Percentiles rank a stretch among this genome's conserved stretches.
phyloP scores from a whole-genome alignment of 2,888 invertebrate genomes.

The Aethes cnicana region DNA sequence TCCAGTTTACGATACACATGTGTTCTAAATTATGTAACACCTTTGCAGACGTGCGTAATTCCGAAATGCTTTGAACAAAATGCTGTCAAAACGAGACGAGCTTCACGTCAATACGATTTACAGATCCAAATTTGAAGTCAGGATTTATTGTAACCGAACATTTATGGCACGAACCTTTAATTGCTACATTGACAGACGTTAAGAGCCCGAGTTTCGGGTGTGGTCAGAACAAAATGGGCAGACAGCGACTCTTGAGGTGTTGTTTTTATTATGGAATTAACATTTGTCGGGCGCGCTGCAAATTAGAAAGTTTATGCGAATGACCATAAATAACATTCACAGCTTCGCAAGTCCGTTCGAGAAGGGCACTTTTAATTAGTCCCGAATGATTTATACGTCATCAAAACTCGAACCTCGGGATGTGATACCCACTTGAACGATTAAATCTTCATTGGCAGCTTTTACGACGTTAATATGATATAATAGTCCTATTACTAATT shows the following conservation, averaged over 20 bases:
- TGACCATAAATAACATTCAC: constrained; percentile 75
- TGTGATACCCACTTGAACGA: constrained; percentile 40
- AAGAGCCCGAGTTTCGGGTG: constrained; percentile 67
- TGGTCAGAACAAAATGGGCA: constrained; percentile 69
- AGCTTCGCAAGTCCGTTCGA: constrained; percentile 59
- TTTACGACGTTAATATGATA: constrained; percentile 23
- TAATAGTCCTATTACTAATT: constrained; percentile 23
- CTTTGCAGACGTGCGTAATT: too few species aligned
- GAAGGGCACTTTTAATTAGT: constrained; percentile 75
- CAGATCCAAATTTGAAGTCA: constrained; percentile 36
- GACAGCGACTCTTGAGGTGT: constrained; percentile 68
- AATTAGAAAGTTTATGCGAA: constrained; percentile 79
- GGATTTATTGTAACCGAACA: constrained; percentile 59
- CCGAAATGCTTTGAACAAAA: too few species aligned
- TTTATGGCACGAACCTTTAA: constrained; percentile 78
- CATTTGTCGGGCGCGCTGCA: constrained; percentile 61
- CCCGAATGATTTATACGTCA: constrained; percentile 70
- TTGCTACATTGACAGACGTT: constrained; percentile 79
- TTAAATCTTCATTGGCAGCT: constrained; percentile 29
- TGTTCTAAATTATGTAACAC: too few species aligned
- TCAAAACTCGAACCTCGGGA: constrained; percentile 56
- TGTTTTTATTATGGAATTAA: constrained; percentile 73
- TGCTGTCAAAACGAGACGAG: constrained; percentile 2
- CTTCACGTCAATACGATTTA: constrained; percentile 3
- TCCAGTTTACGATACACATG: too few species aligned